Evolutionary conservation across 2,113 vertebrate genomes (phyloP), one percentile per base, ranked within the genome.

Genomic region (Onychostoma macrolepis): DNA sequence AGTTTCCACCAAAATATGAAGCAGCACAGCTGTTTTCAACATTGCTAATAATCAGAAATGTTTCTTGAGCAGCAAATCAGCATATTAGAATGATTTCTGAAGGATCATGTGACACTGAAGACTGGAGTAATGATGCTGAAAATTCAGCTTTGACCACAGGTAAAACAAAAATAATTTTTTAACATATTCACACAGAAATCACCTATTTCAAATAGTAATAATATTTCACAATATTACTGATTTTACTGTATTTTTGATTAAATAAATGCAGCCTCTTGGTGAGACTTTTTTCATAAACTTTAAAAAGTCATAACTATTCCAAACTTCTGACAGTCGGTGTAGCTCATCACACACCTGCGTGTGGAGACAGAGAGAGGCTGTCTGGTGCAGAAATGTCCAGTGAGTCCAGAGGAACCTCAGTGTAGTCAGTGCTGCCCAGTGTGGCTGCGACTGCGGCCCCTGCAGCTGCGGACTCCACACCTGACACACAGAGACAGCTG

Each of bases 381-480:
- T 96, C 96, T 33, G 96, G 96, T 85, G 95, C 95, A 85, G 96
- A 95, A 28, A 97, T 96, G 93, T 97, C 96, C 93, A 98, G 92
- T 53, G 96, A 96, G 80, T 94, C 96, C 90, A 98, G 91, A 50
- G 97, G 97, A 92, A 97, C 97, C 91, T 97, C 97, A 2, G 97
- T 97, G 93, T 97, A 98, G 80, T 97, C 97, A 43, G 88, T 83
- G 43, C 92, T 26, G n/a, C 77, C 69, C 53, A 88, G 56, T n/a
- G 81, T 45, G 28, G 76, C n/a, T 63, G 79, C 91, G 82, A 81
- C 58, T 7, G 45, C 43, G 11, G 67, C 48, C 17, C 33, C 72
- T 65, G 87, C 82, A 28, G 28, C 65, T 21, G 28, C 50, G 50
- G 71, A 89, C 0, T 3, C 80, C 12, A 86, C 67, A 79, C 41